phyloP scores from a whole-genome alignment of 1,140 invertebrate species.

The Cyrtorhinus lividipennis region DNA sequence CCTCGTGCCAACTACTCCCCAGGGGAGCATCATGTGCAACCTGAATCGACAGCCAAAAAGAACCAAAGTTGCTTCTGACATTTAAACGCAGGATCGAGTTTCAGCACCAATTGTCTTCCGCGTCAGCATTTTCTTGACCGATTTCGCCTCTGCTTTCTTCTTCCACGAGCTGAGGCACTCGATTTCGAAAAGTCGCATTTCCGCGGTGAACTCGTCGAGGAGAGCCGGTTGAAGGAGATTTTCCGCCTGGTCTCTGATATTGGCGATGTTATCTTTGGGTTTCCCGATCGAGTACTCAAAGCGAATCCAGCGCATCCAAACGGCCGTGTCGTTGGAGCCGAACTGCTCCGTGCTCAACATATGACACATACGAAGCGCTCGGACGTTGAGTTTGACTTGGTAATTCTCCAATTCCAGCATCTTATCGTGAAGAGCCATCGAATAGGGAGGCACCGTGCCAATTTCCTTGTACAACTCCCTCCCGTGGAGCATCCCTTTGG shows the following conservation, averaged over 20 bases:
- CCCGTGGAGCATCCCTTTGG: not conserved
- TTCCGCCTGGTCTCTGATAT: not conserved
- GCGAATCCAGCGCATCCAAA: not conserved
- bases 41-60: no score
- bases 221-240: not conserved
- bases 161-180: not conserved
- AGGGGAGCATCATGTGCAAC: no score
- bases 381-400: not conserved
- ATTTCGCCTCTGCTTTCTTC: no score
- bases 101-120: no score
- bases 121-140: no score
- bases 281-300: not conserved
- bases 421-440: not conserved
- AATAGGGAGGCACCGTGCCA: not conserved
- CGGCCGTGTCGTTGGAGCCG: not conserved
- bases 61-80: no score
- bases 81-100: no score
- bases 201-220: not conserved
- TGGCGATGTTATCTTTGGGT: not conserved
- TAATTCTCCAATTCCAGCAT: conserved; percentile 6
- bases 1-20: no score
- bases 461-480: conserved; percentile 3
- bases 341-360: not conserved
- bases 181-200: not conserved
- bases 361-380: not conserved